Evolutionary conservation across 1,140 invertebrate species (phyloP), one percentile per base, ranked within the genome.

Genomic region (Metaphire vulgaris): DNA sequence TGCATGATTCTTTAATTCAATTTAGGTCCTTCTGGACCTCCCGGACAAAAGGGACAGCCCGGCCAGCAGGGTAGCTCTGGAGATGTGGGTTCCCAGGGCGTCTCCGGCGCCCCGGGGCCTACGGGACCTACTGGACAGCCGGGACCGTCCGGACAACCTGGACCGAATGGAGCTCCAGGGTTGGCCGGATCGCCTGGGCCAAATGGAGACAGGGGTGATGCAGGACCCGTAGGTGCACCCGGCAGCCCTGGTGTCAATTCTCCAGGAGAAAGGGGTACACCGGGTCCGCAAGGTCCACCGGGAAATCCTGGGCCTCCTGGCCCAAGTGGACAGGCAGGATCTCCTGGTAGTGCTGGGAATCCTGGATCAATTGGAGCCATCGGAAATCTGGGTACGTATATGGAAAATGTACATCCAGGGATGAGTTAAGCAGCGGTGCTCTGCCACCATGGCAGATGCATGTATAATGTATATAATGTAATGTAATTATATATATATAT

Each of bases 161-260:
- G 75, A 12, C n/a, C 21, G 15, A n/a, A 2, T 72, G 75, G 75
- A n/a, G 69, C n/a, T 12, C 26, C 21, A 31, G 74, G 76, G 14
- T 26, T 64, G 26, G 34, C 30, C n/a, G 76, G 76, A 12, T 21
- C 29, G n/a, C 1, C 26, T 31, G 76, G 76, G 26, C 16, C 69
- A 15, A 69, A 30, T 31, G 70, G 70, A 33, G 31, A 32, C 29
- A 31, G 26, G 32, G 76, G 76, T 15, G 31, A 31, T 64, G 21
- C 31, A 66, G 76, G 76, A 75, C 16, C 32, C 41, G 14, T n/a
- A 33, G 76, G 76, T 69, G n/a, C 33, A 29, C 29, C 74, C n/a
- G 75, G 75, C 1, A 6, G n/a, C 14, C 41, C 1, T 34, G 76
- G 76, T 34, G 29, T 21, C 30, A 26, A 69, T 33, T 33, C 32